Base-by-base conservation (phyloP, 2,888 invertebrate species). In the Xestia xanthographa region DNA sequence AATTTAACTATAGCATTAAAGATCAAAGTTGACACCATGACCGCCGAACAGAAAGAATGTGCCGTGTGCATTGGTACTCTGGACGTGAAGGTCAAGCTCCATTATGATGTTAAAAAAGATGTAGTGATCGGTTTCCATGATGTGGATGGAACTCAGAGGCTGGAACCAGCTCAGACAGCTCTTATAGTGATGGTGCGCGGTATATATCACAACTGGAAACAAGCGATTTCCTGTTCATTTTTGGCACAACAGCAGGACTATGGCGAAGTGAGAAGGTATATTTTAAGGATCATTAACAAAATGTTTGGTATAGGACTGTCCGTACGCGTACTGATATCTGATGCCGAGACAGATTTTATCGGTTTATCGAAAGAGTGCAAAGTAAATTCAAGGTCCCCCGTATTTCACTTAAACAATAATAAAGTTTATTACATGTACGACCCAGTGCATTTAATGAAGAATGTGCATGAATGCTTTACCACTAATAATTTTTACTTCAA, bases 381-480 rank as follows among this genome's bases (percentile, higher is more conserved):
- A 43, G 70, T 80, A 3, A 80, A 50, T 12, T 50, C 50, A 4
- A 65, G 63, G 38, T 17, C 41, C 6, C 78, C 82, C 4, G 82
- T 60, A 43, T 84, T 86, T 53, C 63, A 48, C 3, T 12, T 86
- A 14, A 50, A 68, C 53, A 22, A 48, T 6, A 60, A 69, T 63
- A 85, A 82, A 72, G 77, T 89, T 60, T 89, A 85, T 70, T 82
- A 83, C 67, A 82, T 87, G 78, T 85, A 82, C 48, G 88, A 89
- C 66, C 77, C 86, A 17, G 75, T 45, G 0, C 77, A 85, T 68
- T 81, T 88, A 14, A 53, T 88, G 41, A 83, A 72, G n/a, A 72
- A 72, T n/a, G 38, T 83, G 14, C 82, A 82, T 20, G 80, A 86
- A 11, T 50, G 20, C 53, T 78, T 82, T 5, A 62, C 72, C 22